Percentiles rank a stretch among this genome's conserved stretches.
Conservation (phyloP, 2,888 invertebrate genomes). For the Andricus quercusramuli region DNA sequence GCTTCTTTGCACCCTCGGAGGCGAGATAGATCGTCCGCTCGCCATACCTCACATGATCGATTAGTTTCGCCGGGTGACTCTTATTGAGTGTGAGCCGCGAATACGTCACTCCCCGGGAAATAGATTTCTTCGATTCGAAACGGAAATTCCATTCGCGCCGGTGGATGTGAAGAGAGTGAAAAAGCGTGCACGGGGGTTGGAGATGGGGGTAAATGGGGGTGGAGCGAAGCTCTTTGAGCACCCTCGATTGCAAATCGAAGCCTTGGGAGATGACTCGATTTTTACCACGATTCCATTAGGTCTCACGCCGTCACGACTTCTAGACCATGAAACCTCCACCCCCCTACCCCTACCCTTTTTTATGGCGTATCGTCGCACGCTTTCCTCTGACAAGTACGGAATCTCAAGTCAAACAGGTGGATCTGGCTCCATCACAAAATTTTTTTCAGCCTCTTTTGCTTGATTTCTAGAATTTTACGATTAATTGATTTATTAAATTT, state of each 20-base stretch:
- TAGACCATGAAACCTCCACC: slow-evolving; percentile 46
- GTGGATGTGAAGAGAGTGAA: slow-evolving; percentile 36
- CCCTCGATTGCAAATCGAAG: slow-evolving; percentile 59
- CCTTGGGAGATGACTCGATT: slow-evolving; percentile 61
- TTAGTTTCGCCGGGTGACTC: slow-evolving; percentile 54
- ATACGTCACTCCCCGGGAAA: slow-evolving; percentile 60
- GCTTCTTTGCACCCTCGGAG: slow-evolving; percentile 13
- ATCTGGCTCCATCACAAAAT: neutral
- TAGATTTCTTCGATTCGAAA: slow-evolving; percentile 70
- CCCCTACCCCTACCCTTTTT: slow-evolving; percentile 51
- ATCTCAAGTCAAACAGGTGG: slow-evolving; percentile 4
- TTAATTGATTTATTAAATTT: neutral
- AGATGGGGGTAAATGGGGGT: slow-evolving; percentile 42
- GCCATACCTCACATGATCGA: slow-evolving; percentile 56
- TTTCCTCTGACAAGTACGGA: slow-evolving; percentile 43
- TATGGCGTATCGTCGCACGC: slow-evolving; percentile 49
- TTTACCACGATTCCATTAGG: slow-evolving; percentile 63
- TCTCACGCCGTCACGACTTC: slow-evolving; percentile 51
- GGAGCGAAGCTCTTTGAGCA: slow-evolving; percentile 51
- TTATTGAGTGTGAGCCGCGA: slow-evolving; percentile 52
- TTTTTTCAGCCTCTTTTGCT: neutral
- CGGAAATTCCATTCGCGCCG: slow-evolving; percentile 68
- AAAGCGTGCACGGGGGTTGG: slow-evolving; percentile 29
- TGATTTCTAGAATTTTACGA: neutral
- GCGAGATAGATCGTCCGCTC: slow-evolving; percentile 27